phyloP scores from a whole-genome alignment of 2,797 vertebrate genomes.

The Dermochelys coriacea region DNA sequence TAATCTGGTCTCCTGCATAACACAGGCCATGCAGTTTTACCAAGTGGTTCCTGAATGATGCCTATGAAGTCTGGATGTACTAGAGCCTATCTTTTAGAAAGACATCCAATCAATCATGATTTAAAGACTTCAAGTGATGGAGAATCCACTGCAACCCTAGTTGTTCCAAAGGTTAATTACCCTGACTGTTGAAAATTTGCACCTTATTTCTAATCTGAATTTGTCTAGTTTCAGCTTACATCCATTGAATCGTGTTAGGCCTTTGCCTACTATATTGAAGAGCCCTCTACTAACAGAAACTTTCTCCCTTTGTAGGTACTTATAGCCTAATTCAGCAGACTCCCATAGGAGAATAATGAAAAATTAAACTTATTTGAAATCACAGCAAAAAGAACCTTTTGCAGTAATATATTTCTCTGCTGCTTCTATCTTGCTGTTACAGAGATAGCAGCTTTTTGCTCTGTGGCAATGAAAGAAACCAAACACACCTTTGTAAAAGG shows the following conservation, averaged over 20 bases:
- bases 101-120: not conserved
- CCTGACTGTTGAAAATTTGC: not conserved
- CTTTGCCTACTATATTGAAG: not conserved
- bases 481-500: not conserved
- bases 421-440: not conserved
- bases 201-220: not conserved
- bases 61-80: not conserved
- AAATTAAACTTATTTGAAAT: not conserved
- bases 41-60: not conserved
- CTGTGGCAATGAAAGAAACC: not conserved
- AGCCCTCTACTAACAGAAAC: not conserved
- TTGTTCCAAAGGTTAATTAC: not conserved
- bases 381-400: not conserved
- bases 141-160: not conserved
- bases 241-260: not conserved
- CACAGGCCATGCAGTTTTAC: not conserved
- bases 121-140: not conserved
- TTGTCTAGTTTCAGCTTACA: not conserved
- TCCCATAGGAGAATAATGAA: rapidly evolving
- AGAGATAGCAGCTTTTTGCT: constrained; percentile 9
- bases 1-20: not conserved
- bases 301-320: not conserved
- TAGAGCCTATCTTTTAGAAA: not conserved
- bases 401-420: not conserved
- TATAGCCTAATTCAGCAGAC: not conserved